Base-by-base conservation (phyloP, 2,888 invertebrate genomes). In the Chymomyza caudatula region DNA sequence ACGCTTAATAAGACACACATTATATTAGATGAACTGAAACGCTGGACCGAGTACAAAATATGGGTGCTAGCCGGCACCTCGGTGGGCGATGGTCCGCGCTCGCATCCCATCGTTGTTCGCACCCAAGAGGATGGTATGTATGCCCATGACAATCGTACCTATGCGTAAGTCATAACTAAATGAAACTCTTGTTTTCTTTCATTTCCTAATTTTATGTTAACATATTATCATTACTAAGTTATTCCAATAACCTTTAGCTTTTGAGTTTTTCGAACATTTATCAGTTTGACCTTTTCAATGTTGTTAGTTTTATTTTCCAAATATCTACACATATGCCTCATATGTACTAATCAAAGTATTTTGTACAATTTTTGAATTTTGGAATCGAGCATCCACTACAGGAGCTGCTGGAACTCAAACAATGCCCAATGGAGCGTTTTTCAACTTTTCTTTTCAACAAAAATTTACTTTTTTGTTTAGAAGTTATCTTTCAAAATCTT, bases 91-190 rank as follows among this genome's bases (percentile, higher is more conserved):
- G 98, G 99, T 73, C 98, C 96, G 74, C 94, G 95, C 87, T 97
- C 97, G 84, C 95, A 95, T 91, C 97, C 97, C 74, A 95, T 98
- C 92, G 94, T 94, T 88, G 95, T 97, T 87, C 95, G 95, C 92
- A 98, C 98, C 80, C 96, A 96, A 90, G 98, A 98, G 95, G 98
- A 98, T 94, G 98, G 99, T 99, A 98, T 95, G 98, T 96, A 90
- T 87, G 76, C 68, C 72, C 69, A 69, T 77, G 77, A 74, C 77
- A 85, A 76, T 78, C 73, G 73, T 75, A 82, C 85, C 66, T 74
- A 82, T 55, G 80, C 80, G 80, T 81, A 87, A 80, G 80, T 80
- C 65, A 74, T 82, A 63, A 55, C 67, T 42, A 60, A 60, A 66
- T 67, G 57, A 57, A 68, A 71, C 67, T 62, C 53, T 67, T 60